Conservation (phyloP, 2,888 invertebrate species). For the Melangyna quadrimaculata region DNA sequence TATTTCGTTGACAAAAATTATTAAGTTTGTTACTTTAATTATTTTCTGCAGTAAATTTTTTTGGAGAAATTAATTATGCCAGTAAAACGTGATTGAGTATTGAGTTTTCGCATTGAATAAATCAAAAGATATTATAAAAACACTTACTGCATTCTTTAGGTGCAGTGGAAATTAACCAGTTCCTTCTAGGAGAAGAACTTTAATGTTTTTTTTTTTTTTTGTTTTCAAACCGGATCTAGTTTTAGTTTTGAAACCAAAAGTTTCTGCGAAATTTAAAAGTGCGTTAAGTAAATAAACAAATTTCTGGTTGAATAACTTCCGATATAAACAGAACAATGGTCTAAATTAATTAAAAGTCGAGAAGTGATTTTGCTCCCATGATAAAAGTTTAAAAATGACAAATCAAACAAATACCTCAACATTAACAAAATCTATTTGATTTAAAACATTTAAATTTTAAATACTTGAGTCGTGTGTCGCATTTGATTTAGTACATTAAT, state of each 20-base stretch:
- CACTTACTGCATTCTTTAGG: not conserved
- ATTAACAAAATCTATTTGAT: not conserved
- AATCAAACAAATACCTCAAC: not conserved
- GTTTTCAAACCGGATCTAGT: not conserved
- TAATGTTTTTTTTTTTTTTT: not conserved
- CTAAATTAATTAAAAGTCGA: not conserved
- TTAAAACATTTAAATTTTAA: not conserved
- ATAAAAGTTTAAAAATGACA: not conserved
- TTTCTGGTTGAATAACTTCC: too few relatives aligned
- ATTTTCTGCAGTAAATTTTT: not conserved
- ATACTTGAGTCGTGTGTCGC: not conserved
- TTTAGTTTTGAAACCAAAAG: not conserved
- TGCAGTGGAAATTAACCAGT: not conserved
- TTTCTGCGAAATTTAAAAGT: not conserved
- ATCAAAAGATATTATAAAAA: not conserved
- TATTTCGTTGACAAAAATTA: conserved; percentile 36
- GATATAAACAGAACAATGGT: not conserved
- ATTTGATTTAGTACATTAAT: not conserved
- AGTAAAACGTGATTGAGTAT: conserved; percentile 3
- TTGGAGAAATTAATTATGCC: conserved; percentile 20
- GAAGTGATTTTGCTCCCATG: not conserved
- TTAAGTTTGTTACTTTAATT: conserved; percentile 13
- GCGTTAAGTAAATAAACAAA: too few relatives aligned
- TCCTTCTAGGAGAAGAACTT: not conserved
- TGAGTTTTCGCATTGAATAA: not conserved